Percentiles rank a stretch among this genome's conserved stretches.
phyloP scores from a whole-genome alignment of 2,888 invertebrate genomes.

The Hedya salicella region DNA sequence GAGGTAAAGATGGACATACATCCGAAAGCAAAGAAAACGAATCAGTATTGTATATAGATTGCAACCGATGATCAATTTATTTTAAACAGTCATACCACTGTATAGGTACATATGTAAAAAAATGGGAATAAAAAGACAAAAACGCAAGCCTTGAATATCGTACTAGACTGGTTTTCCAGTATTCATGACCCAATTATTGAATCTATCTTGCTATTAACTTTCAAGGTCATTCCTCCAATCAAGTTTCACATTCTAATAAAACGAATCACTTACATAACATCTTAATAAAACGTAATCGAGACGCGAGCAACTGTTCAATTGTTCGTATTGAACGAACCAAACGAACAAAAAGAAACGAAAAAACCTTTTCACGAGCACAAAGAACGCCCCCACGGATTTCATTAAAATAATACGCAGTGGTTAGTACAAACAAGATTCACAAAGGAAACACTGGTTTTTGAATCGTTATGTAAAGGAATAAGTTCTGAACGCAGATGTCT shows the following conservation, averaged over 20 bases:
- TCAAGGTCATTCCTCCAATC: neutral
- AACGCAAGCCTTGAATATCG: too few species aligned
- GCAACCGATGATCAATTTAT: too few species aligned
- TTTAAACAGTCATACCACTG: too few species aligned
- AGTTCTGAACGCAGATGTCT: slow-evolving; percentile 55
- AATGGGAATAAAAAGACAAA: too few species aligned
- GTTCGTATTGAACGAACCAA: slow-evolving; percentile 31
- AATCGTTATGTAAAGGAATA: slow-evolving; percentile 64
- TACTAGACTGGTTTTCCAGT: too few species aligned
- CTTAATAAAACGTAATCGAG: slow-evolving; percentile 36
- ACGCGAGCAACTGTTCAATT: slow-evolving; percentile 33
- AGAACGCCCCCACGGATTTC: slow-evolving; percentile 56
- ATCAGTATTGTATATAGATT: too few species aligned
- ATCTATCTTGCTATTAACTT: neutral
- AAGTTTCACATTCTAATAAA: slow-evolving; percentile 13
- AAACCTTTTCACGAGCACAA: slow-evolving; percentile 52
- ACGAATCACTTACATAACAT: slow-evolving; percentile 29
- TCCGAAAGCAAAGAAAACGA: too few species aligned
- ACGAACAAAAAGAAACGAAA: slow-evolving; percentile 44
- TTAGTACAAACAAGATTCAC: slow-evolving; percentile 61
- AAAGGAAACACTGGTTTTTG: slow-evolving; percentile 73
- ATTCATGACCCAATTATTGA: too few species aligned
- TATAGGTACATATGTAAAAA: too few species aligned
- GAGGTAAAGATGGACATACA: too few species aligned
- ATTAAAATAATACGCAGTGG: slow-evolving; percentile 70